Evolutionary conservation across 2,797 vertebrate genomes (phyloP), one percentile per base, ranked within the genome.

Genomic region (Basileuterus tristriatus): DNA sequence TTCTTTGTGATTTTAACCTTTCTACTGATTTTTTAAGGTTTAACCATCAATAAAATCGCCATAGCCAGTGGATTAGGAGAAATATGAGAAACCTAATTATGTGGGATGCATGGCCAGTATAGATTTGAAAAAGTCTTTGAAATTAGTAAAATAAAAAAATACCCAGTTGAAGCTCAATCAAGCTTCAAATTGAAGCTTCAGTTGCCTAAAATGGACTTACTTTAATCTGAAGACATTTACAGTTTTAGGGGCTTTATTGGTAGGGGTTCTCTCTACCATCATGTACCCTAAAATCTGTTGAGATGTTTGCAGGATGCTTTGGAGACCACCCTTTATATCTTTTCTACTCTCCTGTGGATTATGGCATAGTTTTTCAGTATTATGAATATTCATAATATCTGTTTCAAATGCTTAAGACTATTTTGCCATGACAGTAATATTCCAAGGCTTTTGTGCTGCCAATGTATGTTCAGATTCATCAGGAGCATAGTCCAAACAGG

Each of bases 401-500:
- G 11, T 71, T 88, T 70, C 34, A 71, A 29, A 64, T 52, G 2
- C 0, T 0, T 23, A n/a, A 18, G 41, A 32, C 11, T 84, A 30
- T 19, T 65, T 65, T 67, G 19, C 32, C 32, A 46, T 30, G 15
- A 19, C 20, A 44, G 14, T 52, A 55, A 63, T 21, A 58, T 62
- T 84, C 12, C 49, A 58, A 68, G 59, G 20, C 13, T 72, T 83
- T 84, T 77, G 19, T 89, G 37, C 14, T 89, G 23, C 10, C 37
- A 70, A 10, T 46, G 36, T 34, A 0, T 53, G 30, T 36, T 76
- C 3, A 5, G 22, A 60, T 63, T 77, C 27, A 30, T 64, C 18
- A 32, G 15, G 2, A 62, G 13, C 21, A 7, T 53, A 41, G 41
- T 36, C 39, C 44, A 75, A 63, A 49, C 17, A 68, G 29, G 4